phyloP scores from a whole-genome alignment of 2,888 invertebrate species.

The Cephus pulcher region DNA sequence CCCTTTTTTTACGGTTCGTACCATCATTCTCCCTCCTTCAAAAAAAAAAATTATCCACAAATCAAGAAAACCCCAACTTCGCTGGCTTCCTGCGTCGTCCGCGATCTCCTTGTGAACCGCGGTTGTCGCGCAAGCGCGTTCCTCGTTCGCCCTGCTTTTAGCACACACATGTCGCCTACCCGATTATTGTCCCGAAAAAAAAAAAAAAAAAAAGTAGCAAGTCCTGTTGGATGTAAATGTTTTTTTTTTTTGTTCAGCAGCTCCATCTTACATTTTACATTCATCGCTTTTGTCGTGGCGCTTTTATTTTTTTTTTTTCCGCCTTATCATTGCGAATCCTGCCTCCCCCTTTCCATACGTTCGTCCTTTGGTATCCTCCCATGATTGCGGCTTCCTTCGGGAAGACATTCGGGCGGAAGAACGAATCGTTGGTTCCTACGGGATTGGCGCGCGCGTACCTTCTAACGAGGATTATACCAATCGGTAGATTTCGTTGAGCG shows the following conservation, averaged over 20 bases:
- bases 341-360: neutral
- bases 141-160: slow-evolving; percentile 11
- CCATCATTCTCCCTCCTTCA: no score
- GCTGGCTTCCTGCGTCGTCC: slow-evolving; percentile 39
- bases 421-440: neutral
- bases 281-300: neutral
- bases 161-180: no score
- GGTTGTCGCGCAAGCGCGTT: slow-evolving; percentile 41
- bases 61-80: slow-evolving; percentile 44
- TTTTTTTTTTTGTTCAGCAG: slow-evolving; percentile 41
- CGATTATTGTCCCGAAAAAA: no score
- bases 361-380: neutral
- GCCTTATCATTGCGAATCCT: neutral
- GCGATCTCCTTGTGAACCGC: slow-evolving; percentile 53
- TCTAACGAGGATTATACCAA: no score
- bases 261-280: slow-evolving; percentile 9
- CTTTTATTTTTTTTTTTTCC: neutral
- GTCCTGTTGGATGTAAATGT: slow-evolving; percentile 15
- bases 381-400: slow-evolving; percentile 1
- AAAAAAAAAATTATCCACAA: neutral
- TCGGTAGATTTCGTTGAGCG: no score
- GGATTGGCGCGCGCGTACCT: no score
- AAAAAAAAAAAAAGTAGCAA: no score
- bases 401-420: neutral
- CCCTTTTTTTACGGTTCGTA: no score